A percentile compares a stretch with the other conserved stretches of the same genome.
Conservation (phyloP, 2,113 vertebrate species). For the Triplophysa rosa region DNA sequence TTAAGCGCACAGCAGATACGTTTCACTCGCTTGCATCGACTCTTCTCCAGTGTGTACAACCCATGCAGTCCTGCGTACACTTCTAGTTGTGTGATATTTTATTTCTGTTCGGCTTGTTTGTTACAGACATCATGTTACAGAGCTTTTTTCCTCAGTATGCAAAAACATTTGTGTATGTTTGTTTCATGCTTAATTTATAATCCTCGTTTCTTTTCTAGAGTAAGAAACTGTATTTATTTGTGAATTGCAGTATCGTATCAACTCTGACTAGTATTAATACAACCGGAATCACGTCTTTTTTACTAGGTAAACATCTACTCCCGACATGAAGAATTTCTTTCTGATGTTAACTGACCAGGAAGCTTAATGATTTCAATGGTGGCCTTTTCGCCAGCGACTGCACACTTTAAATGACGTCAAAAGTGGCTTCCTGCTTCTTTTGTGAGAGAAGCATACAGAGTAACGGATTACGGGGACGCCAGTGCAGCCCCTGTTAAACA, state of each 20-base stretch:
- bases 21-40: slow-evolving; percentile 66
- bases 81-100: slow-evolving; percentile 34
- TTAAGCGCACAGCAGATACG: slow-evolving; percentile 34
- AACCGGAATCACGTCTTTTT: slow-evolving; percentile 52
- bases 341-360: slow-evolving; percentile 60
- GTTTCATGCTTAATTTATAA: slow-evolving; percentile 77
- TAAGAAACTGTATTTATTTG: slow-evolving; percentile 78
- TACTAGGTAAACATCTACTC: slow-evolving; percentile 22
- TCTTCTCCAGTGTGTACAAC: slow-evolving; percentile 61
- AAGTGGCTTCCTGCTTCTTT: slow-evolving; percentile 68
- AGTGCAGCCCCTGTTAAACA: slow-evolving; percentile 56
- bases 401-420: slow-evolving; percentile 71
- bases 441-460: slow-evolving; percentile 60
- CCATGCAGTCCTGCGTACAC: slow-evolving; percentile 38
- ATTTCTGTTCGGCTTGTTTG: slow-evolving; percentile 60
- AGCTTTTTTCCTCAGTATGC: slow-evolving; percentile 73
- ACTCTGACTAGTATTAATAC: slow-evolving; percentile 70
- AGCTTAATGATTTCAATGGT: slow-evolving; percentile 62
- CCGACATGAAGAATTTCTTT: slow-evolving; percentile 36
- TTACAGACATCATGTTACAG: slow-evolving; percentile 56
- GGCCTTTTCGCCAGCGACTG: slow-evolving; percentile 68
- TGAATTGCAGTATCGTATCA: slow-evolving; percentile 67
- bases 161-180: slow-evolving; percentile 72
- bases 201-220: slow-evolving; percentile 68
- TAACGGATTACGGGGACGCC: slow-evolving; percentile 57